Conservation (phyloP, 2,888 invertebrate genomes). For the Dasypogon diadema region DNA sequence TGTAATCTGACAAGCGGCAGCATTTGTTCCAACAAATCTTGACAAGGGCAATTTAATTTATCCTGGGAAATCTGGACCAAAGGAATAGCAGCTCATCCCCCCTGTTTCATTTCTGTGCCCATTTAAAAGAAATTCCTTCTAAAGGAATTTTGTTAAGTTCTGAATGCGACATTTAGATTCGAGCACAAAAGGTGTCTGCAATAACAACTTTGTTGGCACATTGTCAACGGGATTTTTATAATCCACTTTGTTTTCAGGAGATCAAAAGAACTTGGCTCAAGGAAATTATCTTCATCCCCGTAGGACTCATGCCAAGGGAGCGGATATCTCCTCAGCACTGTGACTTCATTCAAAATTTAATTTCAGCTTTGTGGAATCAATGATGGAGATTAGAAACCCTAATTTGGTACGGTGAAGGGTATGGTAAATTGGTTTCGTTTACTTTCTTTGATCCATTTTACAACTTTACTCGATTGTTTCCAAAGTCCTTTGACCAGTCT, state of each 20-base stretch:
- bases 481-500: too few species aligned
- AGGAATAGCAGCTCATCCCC: not conserved
- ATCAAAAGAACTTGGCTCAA: not conserved
- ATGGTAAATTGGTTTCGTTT: not conserved
- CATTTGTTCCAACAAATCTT: constrained; percentile 38
- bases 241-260: constrained; percentile 4
- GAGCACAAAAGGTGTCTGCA: constrained; percentile 30
- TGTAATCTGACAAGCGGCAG: constrained; percentile 42
- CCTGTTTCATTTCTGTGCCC: not conserved
- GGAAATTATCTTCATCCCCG: not conserved
- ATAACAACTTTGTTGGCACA: constrained; percentile 18
- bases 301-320: not conserved
- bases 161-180: constrained; percentile 27
- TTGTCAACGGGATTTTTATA: constrained; percentile 31
- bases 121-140: constrained; percentile 18
- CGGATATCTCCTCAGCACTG: constrained; percentile 14
- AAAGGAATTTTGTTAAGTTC: constrained; percentile 9
- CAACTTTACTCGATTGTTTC: too few species aligned
- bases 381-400: not conserved
- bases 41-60: constrained; percentile 40
- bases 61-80: constrained; percentile 1
- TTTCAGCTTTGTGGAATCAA: not conserved
- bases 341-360: constrained; percentile 16
- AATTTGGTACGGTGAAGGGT: not conserved
- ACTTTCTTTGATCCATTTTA: not conserved